Conservation (phyloP, 2,113 vertebrate species). For the Bubo scandiacus region DNA sequence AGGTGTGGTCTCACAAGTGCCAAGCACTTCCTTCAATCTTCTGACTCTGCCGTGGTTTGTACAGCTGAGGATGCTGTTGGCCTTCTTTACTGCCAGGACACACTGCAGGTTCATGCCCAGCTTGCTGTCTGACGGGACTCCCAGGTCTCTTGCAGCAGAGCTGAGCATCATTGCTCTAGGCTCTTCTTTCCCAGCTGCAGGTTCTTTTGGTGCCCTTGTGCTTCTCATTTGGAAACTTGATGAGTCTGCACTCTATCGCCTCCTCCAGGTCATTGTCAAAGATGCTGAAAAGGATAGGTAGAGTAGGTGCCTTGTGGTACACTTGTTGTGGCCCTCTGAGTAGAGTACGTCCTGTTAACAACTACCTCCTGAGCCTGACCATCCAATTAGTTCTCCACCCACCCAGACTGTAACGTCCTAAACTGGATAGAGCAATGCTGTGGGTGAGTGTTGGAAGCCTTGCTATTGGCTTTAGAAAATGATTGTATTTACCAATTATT, state of each 20-base stretch:
- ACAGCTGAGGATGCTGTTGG: neutral
- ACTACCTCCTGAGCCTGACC: neutral
- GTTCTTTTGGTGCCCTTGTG: neutral
- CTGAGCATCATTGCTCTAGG: neutral
- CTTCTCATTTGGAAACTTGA: neutral
- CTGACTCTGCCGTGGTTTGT: fast-evolving
- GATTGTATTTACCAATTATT: neutral
- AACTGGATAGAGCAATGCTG: neutral
- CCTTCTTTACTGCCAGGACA: neutral
- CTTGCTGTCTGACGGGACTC: neutral
- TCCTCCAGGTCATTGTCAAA: neutral
- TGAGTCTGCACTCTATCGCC: neutral
- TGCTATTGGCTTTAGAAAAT: neutral
- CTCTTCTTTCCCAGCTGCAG: neutral
- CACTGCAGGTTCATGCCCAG: neutral
- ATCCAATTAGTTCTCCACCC: neutral
- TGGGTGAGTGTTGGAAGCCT: neutral
- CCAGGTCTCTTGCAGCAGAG: neutral
- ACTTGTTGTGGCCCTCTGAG: neutral
- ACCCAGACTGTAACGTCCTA: neutral
- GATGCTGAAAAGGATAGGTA: neutral
- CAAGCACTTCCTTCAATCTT: neutral
- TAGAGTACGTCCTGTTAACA: fast-evolving
- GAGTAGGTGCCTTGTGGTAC: too few relatives aligned
- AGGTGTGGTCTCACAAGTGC: fast-evolving